These are phyloP conservation scores for Calephelis nemesis DNA, from an alignment of 1,140 invertebrate species.

Conservation along the genomic window DNA sequence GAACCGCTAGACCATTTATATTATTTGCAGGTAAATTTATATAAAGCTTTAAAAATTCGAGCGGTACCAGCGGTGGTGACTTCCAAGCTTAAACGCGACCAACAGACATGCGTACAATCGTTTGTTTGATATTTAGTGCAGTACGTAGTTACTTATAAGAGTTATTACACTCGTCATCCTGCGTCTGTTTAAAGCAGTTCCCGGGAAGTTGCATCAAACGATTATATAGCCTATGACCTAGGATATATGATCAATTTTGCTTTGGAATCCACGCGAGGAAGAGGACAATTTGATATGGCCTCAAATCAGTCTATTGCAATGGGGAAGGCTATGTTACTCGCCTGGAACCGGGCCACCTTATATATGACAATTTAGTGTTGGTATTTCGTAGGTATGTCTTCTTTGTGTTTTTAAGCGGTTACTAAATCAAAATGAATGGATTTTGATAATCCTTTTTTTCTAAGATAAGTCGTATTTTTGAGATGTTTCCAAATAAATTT, in stretches of 20 bases:
- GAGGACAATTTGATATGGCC: constrained; percentile 72
- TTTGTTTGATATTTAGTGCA: constrained; percentile 28
- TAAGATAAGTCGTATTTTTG: no score
- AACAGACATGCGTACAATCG: not conserved
- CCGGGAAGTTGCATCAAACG: constrained; percentile 43
- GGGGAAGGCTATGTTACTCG: constrained; percentile 69
- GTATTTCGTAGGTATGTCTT: not conserved
- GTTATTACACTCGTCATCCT: constrained; percentile 48
- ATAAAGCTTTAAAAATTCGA: no score
- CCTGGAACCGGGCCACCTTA: constrained; percentile 54
- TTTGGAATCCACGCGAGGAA: constrained; percentile 53
- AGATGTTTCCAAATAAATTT: no score
- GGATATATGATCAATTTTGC: constrained; percentile 62
- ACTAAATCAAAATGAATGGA: no score
- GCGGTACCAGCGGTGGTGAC: no score
- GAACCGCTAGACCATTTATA: no score
- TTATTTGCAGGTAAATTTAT: no score
- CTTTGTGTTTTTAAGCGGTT: not conserved
- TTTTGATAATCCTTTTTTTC: no score
- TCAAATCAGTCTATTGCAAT: constrained; percentile 71
- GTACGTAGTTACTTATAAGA: constrained; percentile 27
- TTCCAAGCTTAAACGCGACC: not conserved
- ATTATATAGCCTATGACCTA: constrained; percentile 53
- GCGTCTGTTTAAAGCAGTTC: constrained; percentile 55
- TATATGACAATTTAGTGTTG: constrained; percentile 40